Conservation (phyloP, 2,113 vertebrate species). For the Guaruba guarouba region DNA sequence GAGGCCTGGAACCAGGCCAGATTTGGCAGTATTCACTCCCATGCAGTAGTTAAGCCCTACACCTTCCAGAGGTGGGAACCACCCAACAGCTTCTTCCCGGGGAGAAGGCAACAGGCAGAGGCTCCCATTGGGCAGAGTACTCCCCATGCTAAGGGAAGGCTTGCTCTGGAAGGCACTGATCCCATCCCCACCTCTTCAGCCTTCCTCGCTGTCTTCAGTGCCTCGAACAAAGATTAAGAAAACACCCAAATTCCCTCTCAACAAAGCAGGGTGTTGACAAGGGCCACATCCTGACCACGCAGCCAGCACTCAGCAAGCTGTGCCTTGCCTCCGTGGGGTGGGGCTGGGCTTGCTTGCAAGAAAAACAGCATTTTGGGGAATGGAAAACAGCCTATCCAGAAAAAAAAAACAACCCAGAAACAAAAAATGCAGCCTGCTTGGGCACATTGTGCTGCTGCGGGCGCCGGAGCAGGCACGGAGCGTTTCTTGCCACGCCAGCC, state of each 20-base stretch:
- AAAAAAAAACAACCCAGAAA: not conserved
- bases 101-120: not conserved
- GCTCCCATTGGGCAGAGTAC: not conserved
- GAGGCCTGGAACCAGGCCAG: not conserved
- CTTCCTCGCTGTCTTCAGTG: fast-evolving
- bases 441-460: not conserved
- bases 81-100: fast-evolving
- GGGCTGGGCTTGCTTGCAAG: not conserved
- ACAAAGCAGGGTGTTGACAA: not conserved
- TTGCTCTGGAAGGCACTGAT: not conserved
- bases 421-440: not conserved
- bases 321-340: not conserved
- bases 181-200: not conserved
- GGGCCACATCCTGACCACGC: not conserved
- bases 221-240: not conserved
- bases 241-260: not conserved
- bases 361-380: not conserved
- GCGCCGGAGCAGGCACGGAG: not conserved
- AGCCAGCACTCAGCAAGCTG: not conserved
- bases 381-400: not conserved
- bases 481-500: not conserved
- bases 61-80: not conserved
- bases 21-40: not conserved
- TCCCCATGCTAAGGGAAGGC: not conserved
- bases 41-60: not conserved